phyloP scores from a whole-genome alignment of 2,797 vertebrate species.

The Masticophis lateralis region DNA sequence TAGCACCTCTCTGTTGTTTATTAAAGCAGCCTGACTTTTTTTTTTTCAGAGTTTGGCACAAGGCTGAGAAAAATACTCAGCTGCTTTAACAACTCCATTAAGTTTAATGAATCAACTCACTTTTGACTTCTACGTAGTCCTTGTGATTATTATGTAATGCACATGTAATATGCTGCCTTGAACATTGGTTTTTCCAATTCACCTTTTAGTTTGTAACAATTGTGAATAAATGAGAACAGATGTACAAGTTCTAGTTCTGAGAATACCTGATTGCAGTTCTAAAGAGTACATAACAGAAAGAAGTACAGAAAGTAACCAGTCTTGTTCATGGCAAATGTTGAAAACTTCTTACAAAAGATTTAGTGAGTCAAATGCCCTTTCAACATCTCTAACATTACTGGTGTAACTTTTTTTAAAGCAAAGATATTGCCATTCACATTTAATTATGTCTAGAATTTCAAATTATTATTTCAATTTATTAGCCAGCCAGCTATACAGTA shows the following conservation, averaged over 20 bases:
- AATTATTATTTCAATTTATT: background rate
- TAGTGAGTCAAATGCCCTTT: background rate
- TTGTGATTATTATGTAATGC: background rate
- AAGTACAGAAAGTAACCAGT: background rate
- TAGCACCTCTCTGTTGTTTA: background rate
- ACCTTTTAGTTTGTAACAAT: slow-evolving; percentile 22
- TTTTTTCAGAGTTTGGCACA: background rate
- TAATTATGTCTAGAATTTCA: background rate
- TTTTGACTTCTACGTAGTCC: background rate
- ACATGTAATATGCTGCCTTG: background rate
- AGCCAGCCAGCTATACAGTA: background rate
- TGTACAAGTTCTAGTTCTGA: background rate
- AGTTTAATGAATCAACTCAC: background rate
- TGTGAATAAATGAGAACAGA: slow-evolving; percentile 12
- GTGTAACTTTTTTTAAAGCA: background rate
- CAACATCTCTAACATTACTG: slow-evolving; percentile 4
- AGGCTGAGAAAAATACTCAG: background rate
- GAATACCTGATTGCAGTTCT: slow-evolving; percentile 50
- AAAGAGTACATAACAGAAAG: slow-evolving; percentile 1
- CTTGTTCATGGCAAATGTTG: slow-evolving; percentile 2
- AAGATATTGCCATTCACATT: background rate
- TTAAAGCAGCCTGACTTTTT: background rate
- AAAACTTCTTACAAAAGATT: slow-evolving; percentile 25
- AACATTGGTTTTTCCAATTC: background rate
- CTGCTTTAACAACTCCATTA: background rate